phyloP scores from a whole-genome alignment of 2,797 vertebrate genomes.

The Pseudomugil tenellus region DNA sequence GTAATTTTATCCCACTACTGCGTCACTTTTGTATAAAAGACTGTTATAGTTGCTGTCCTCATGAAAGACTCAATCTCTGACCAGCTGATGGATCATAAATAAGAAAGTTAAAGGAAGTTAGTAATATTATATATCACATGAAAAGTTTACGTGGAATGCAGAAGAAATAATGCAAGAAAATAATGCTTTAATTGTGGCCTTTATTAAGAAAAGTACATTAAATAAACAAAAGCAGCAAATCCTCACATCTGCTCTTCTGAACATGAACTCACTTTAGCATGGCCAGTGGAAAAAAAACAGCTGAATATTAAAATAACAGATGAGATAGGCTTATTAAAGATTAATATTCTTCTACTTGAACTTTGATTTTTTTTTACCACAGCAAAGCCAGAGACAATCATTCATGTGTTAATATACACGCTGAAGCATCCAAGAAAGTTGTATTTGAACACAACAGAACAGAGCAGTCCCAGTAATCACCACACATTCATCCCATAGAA shows the following conservation, averaged over 20 bases:
- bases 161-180: too few species aligned
- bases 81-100: neutral
- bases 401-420: neutral
- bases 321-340: neutral
- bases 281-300: neutral
- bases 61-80: neutral
- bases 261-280: neutral
- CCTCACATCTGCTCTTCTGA: neutral
- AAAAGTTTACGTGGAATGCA: neutral
- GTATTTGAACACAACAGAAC: neutral
- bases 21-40: neutral
- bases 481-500: neutral
- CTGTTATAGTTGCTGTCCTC: neutral
- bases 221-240: neutral
- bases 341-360: neutral
- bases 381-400: neutral
- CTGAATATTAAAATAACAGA: too few species aligned
- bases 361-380: neutral
- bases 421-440: neutral
- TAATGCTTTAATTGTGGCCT: too few species aligned
- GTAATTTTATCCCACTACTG: neutral
- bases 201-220: neutral
- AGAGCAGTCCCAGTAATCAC: conserved; percentile 1
- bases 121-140: neutral
- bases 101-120: neutral